These are phyloP conservation scores for Masticophis lateralis DNA, from an alignment of 2,797 vertebrate species.

Conservation along the genomic window DNA sequence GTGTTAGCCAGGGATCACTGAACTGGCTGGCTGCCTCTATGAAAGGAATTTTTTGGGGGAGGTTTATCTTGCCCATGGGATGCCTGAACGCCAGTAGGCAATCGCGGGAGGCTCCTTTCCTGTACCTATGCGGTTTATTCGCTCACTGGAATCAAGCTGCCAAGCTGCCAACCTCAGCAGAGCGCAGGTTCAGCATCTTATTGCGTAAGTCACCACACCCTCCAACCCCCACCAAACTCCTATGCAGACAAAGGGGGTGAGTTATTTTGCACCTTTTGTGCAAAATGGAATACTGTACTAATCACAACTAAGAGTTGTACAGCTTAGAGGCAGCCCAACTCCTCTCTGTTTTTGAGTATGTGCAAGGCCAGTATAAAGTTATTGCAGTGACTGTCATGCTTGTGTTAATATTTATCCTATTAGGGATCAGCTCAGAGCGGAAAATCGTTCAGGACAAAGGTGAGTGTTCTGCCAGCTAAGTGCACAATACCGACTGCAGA, in stretches of 20 bases:
- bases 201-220: too few relatives aligned
- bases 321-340: background rate
- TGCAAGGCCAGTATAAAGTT: background rate
- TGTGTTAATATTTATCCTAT: background rate
- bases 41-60: too few relatives aligned
- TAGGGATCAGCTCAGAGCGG: background rate
- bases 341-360: background rate
- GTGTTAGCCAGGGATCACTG: too few relatives aligned
- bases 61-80: too few relatives aligned
- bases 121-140: too few relatives aligned
- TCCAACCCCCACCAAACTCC: background rate
- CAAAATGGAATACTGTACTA: background rate
- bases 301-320: background rate
- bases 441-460: background rate
- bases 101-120: too few relatives aligned
- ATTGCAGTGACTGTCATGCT: background rate
- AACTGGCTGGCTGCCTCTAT: too few relatives aligned
- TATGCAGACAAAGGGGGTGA: background rate
- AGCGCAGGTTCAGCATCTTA: too few relatives aligned
- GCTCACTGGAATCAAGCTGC: too few relatives aligned
- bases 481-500: background rate
- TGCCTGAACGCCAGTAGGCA: too few relatives aligned
- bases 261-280: background rate
- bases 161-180: too few relatives aligned
- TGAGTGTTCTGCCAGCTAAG: background rate